Percentiles rank a stretch among this genome's conserved stretches.
These are phyloP conservation scores for Physella acuta DNA, from an alignment of 1,140 invertebrate species.

Conservation along the genomic window DNA sequence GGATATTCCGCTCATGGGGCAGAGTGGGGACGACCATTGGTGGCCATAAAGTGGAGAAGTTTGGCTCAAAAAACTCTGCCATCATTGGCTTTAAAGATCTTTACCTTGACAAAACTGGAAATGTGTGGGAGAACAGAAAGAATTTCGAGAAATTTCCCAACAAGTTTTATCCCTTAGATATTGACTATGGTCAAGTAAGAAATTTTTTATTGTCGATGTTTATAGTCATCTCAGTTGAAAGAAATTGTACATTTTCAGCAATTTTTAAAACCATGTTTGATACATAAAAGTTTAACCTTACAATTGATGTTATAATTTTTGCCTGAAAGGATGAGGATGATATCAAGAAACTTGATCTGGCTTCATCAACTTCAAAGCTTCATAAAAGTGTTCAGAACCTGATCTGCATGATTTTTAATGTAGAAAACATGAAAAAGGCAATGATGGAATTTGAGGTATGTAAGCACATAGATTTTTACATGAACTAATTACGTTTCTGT, in stretches of 20 bases:
- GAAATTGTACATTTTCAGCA: background rate
- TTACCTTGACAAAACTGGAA: constrained; percentile 85
- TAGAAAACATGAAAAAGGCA: constrained; percentile 86
- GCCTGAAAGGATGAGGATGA: constrained; percentile 60
- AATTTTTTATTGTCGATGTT: too few relatives aligned
- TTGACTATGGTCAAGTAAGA: constrained; percentile 76
- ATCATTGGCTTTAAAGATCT: constrained; percentile 69
- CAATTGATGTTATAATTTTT: too few relatives aligned
- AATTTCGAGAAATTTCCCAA: constrained; percentile 79
- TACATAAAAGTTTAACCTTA: too few relatives aligned
- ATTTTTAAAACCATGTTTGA: background rate
- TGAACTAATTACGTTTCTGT: background rate
- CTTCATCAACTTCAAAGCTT: constrained; percentile 69
- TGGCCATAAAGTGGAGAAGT: constrained; percentile 73
- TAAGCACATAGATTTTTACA: background rate
- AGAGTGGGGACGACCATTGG: constrained; percentile 90
- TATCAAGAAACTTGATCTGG: constrained; percentile 47
- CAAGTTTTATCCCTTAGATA: constrained; percentile 85
- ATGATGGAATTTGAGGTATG: constrained; percentile 88
- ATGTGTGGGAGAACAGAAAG: constrained; percentile 71
- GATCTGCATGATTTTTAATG: constrained; percentile 86
- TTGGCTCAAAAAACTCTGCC: constrained; percentile 36
- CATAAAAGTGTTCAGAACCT: constrained; percentile 78
- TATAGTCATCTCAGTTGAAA: too few relatives aligned
- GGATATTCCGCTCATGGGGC: constrained; percentile 90